These are phyloP conservation scores for Calameuta filiformis DNA, from an alignment of 2,888 invertebrate genomes.

Conservation along the genomic window DNA sequence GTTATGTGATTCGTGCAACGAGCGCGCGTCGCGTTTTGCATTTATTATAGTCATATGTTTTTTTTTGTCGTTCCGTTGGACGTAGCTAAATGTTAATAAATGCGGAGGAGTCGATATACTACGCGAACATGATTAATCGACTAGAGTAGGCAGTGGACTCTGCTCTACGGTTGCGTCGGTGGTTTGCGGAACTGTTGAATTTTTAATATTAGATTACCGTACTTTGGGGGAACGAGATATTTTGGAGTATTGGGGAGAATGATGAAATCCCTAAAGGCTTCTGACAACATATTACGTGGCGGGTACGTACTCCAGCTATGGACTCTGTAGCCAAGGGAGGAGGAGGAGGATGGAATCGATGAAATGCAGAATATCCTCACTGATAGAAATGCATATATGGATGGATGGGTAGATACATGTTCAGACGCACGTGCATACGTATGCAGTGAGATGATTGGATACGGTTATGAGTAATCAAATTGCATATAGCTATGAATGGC, in stretches of 20 bases:
- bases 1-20: neutral
- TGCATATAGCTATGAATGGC: neutral
- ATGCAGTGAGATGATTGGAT: neutral
- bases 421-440: no score
- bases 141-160: no score
- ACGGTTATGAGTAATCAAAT: neutral
- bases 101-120: conserved; percentile 15
- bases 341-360: neutral
- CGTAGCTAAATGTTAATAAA: conserved; percentile 27
- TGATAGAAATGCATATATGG: neutral
- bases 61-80: neutral
- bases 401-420: neutral
- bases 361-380: neutral
- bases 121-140: conserved; percentile 36
- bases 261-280: neutral
- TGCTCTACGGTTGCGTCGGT: neutral
- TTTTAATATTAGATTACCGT: neutral
- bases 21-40: neutral
- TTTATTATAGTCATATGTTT: neutral
- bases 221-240: neutral
- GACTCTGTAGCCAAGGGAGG: neutral
- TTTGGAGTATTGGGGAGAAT: neutral
- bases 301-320: neutral
- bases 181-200: neutral
- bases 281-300: neutral